These are phyloP conservation scores for Caradrina kadenii DNA, from an alignment of 2,888 invertebrate genomes.

Conservation along the genomic window DNA sequence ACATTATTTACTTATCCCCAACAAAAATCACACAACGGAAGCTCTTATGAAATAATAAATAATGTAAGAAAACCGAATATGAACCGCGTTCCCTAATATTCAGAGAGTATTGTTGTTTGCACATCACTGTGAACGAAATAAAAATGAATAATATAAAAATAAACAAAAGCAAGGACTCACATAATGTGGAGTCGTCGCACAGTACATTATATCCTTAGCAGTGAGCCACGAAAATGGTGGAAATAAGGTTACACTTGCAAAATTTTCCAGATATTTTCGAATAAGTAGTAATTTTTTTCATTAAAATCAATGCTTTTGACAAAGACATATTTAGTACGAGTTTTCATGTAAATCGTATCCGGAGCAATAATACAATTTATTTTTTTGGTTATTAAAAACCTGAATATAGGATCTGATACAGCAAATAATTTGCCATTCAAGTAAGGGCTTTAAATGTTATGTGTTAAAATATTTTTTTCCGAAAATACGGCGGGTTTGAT, in stretches of 20 bases:
- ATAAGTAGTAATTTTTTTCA: no score
- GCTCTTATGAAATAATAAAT: constrained; percentile 61
- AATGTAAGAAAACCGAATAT: constrained; percentile 60
- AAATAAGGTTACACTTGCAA: no score
- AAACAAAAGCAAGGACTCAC: constrained; percentile 76
- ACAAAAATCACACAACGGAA: constrained; percentile 58
- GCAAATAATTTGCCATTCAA: no score
- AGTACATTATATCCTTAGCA: constrained; percentile 75
- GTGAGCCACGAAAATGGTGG: constrained; percentile 61
- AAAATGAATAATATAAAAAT: constrained; percentile 74
- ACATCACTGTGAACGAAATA: constrained; percentile 68
- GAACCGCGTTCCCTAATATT: constrained; percentile 55
- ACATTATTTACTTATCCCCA: constrained; percentile 55
- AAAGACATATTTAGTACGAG: background rate
- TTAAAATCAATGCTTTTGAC: background rate
- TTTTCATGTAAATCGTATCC: no score
- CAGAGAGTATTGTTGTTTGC: constrained; percentile 66
- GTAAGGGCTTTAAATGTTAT: no score
- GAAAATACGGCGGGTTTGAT: no score
- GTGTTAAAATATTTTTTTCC: no score
- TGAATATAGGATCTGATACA: no score
- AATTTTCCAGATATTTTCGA: no score
- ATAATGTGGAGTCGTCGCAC: constrained; percentile 74
- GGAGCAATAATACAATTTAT: no score
- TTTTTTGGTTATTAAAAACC: no score